phyloP scores from a whole-genome alignment of 2,113 vertebrate genomes.

The Sciurus niger region DNA sequence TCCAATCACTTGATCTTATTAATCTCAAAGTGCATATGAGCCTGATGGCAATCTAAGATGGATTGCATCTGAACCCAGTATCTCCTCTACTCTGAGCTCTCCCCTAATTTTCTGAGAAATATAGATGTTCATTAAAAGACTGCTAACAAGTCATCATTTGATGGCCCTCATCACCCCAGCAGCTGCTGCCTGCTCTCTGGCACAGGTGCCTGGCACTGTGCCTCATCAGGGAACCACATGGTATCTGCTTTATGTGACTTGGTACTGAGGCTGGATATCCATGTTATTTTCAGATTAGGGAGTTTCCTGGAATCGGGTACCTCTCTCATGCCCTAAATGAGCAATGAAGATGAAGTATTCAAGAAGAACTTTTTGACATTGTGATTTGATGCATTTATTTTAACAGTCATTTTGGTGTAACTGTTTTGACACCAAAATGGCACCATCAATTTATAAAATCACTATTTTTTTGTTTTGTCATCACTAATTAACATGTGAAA shows the following conservation, averaged over 20 bases:
- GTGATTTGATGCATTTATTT: background rate
- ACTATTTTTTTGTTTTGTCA: slow-evolving; percentile 28
- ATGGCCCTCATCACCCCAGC: background rate
- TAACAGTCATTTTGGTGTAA: slow-evolving; percentile 27
- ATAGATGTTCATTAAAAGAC: background rate
- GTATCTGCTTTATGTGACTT: background rate
- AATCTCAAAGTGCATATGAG: background rate
- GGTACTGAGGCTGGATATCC: background rate
- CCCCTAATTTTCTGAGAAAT: background rate
- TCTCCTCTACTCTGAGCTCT: background rate
- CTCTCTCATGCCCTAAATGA: background rate
- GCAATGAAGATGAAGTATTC: background rate
- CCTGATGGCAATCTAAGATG: background rate
- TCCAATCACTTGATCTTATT: background rate
- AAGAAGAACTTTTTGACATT: background rate
- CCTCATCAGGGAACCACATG: background rate
- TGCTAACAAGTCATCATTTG: background rate
- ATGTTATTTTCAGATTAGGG: background rate
- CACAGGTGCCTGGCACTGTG: background rate
- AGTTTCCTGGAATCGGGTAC: background rate
- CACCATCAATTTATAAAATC: slow-evolving; percentile 3
- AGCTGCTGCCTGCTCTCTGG: background rate
- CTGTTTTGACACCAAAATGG: slow-evolving; percentile 55
- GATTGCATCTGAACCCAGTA: background rate
- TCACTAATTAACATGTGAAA: slow-evolving; percentile 50